Conservation (phyloP, 2,888 invertebrate species). For the Encarsia formosa region DNA sequence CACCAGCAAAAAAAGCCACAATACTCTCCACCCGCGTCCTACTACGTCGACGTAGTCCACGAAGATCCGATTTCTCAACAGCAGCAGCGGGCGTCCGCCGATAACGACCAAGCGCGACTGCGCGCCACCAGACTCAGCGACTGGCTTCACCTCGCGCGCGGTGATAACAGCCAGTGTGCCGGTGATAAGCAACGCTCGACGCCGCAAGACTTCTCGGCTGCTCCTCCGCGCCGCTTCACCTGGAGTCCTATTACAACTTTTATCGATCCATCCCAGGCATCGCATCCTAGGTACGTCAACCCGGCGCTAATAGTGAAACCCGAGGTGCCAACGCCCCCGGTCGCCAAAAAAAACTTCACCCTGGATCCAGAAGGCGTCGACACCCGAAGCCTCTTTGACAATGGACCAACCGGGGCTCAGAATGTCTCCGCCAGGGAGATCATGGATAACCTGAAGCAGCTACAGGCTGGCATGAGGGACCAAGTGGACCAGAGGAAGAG, state of each 20-base stretch:
- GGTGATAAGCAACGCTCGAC: slow-evolving; percentile 24
- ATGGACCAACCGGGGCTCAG: slow-evolving; percentile 31
- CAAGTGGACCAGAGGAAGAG: slow-evolving; percentile 30
- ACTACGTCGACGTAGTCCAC: slow-evolving; percentile 42
- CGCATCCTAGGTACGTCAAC: slow-evolving; percentile 38
- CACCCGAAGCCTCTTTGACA: slow-evolving; percentile 46
- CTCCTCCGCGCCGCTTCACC: no score
- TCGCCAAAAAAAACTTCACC: slow-evolving; percentile 34
- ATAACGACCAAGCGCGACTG: slow-evolving; percentile 37
- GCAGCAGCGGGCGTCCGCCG: background rate
- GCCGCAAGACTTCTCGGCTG: background rate
- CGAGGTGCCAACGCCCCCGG: slow-evolving; percentile 36
- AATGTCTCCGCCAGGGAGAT: slow-evolving; percentile 37
- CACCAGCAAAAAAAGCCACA: slow-evolving; percentile 48
- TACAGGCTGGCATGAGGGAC: slow-evolving; percentile 32
- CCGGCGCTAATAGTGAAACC: slow-evolving; percentile 42
- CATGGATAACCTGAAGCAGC: slow-evolving; percentile 38
- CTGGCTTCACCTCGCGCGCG: slow-evolving; percentile 45
- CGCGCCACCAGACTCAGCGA: slow-evolving; percentile 45
- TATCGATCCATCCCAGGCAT: slow-evolving; percentile 10
- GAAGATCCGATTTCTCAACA: slow-evolving; percentile 34
- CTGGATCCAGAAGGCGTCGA: slow-evolving; percentile 47
- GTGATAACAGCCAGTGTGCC: slow-evolving; percentile 17
- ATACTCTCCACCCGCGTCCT: slow-evolving; percentile 34
- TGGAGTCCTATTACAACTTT: slow-evolving; percentile 14